Base-by-base conservation (phyloP, 2,797 vertebrate species). In the Cyprinodon diabolis region DNA sequence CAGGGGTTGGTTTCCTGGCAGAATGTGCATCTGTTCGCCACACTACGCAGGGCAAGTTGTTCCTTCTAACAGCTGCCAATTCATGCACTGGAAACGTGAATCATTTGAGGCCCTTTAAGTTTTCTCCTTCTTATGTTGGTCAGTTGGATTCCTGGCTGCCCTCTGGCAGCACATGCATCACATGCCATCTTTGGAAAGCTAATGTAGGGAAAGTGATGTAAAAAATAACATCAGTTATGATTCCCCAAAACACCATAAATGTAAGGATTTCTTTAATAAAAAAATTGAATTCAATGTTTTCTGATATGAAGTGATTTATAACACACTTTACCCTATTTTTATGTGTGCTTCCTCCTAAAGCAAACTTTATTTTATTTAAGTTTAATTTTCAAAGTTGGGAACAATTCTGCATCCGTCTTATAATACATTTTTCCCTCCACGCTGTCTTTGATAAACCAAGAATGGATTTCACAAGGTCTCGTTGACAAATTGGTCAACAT, bases 401-500 rank as follows among this genome's bases (percentile, higher is more conserved):
- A 63, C 60, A 43, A n/a, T 45, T 43, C 60, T 63, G 37, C 1
- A 40, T 43, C 10, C 12, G 35, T 19, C 19, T 43, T 63, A 11
- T 43, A 30, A 30, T 30, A 30, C 2, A 30, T 30, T 30, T 30
- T 30, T 55, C n/a, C 60, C 60, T 63, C 37, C 13, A 40, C 1
- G 2, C 6, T 37, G 17, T 13, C 4, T 43, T 43, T 43, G 17
- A n/a, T 45, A 37, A 45, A 45, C 11, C 60, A 43, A 43, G 4
- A 11, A 40, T 63, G 21, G 19, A 40, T 40, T 40, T 62, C 17
- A 17, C 23, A 30, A 7, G 10, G 11, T 66, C 15, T 6, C 21
- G 66, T 49, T 66, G 6, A 40, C 15, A 52, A 9, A 17, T 47
- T 54, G 70, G 48, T 78, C 23, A 72, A 72, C 45, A 69, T 66